Base-by-base conservation (phyloP, 2,888 invertebrate species). In the Zygothrica quintamaculata region DNA sequence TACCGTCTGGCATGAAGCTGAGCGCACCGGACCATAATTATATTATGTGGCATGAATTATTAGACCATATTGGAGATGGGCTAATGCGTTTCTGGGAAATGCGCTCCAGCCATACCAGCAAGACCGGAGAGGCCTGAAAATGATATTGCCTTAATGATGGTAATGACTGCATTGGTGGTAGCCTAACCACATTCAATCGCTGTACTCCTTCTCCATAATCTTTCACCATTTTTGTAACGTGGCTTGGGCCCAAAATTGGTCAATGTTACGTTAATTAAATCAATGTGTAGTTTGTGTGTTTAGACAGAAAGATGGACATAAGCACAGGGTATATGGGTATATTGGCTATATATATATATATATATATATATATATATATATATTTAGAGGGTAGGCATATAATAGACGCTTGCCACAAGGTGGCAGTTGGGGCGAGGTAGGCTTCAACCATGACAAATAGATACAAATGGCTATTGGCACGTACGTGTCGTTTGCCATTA, bases 11-110 rank as follows among this genome's bases (percentile, higher is more conserved):
- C 70, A 84, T 58, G 62, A 61, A 74, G 72, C 73, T 67, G 65
- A 57, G 68, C 62, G 68, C 62, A 65, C 34, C 78, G 72, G 78
- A 82, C 87, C 86, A 86, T 87, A 87, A 87, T 87, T 87, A 88
- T 85, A 87, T 88, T 88, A 88, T 87, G 86, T 88, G 89, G 86
- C 84, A 88, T 88, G 89, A 88, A 88, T 89, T 88, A 88, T 88
- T 89, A 88, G 87, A 88, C 88, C 88, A 89, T 88, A 88, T 88
- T 88, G 86, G 88, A 77, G 69, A 69, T 80, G 66, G 77, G 84
- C 84, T 84, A 88, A 88, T 88, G 82, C 80, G 88, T 88, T 88
- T 89, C 87, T 86, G 70, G 86, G 86, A 87, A 86, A 85, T 74
- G 73, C 67, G 59, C 59, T 58, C 44, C 69, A 16, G 44, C 58